These are phyloP conservation scores for Hydrochoerus hydrochaeris DNA, from an alignment of 2,113 vertebrate species.

Conservation along the genomic window DNA sequence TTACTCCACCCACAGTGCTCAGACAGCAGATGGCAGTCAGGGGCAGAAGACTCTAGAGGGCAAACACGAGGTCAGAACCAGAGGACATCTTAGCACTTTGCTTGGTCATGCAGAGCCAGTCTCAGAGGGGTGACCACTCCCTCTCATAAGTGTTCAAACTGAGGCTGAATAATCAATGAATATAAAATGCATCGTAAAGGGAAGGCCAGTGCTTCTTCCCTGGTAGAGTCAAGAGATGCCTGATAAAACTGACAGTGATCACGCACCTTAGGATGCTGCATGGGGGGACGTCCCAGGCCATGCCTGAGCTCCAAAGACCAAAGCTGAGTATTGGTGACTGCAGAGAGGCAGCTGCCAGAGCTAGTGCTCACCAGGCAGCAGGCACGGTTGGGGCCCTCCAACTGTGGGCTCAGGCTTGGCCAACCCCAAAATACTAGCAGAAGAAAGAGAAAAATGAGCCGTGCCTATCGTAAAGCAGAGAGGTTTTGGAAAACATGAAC, in stretches of 20 bases:
- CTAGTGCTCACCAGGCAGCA: neutral
- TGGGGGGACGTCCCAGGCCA: neutral
- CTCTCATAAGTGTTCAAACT: neutral
- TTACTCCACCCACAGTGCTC: neutral
- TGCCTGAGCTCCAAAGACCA: neutral
- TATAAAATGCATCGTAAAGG: neutral
- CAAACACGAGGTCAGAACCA: neutral
- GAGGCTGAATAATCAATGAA: neutral
- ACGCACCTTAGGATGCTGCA: neutral
- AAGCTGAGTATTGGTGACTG: neutral
- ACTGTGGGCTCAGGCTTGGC: neutral
- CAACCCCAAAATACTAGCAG: neutral
- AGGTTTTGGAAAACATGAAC: neutral
- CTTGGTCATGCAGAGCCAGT: rapidly evolving
- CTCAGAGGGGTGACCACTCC: too few relatives aligned
- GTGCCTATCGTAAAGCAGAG: neutral
- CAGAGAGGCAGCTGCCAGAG: neutral
- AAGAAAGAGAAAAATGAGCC: neutral
- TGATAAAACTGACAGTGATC: neutral
- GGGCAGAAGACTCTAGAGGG: rapidly evolving
- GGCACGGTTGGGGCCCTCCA: rapidly evolving
- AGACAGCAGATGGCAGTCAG: too few relatives aligned
- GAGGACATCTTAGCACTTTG: neutral
- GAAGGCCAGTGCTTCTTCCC: neutral
- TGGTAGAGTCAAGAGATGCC: neutral